Evolutionary conservation across 2,888 invertebrate species (phyloP).

Genomic region (Eumacrocentrus americanus): DNA sequence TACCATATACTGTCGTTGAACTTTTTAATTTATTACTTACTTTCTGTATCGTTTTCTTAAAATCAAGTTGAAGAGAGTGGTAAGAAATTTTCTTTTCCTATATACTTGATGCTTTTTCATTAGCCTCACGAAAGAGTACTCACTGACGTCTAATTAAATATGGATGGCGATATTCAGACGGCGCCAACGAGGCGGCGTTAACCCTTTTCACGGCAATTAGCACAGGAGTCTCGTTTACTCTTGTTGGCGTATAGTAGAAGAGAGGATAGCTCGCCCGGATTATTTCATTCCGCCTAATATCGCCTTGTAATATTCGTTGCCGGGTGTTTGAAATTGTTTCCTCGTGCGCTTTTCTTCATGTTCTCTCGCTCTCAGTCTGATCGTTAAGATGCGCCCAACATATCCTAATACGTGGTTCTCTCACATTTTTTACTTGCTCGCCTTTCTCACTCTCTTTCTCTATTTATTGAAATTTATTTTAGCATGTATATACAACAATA

Average conservation of each 20-base stretch:
- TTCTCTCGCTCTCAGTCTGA: slow-evolving; percentile 3
- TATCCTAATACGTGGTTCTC: background rate
- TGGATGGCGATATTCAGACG: slow-evolving; percentile 53
- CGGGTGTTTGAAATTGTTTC: slow-evolving; percentile 57
- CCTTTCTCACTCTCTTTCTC: no score
- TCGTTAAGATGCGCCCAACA: slow-evolving; percentile 27
- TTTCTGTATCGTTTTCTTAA: no score
- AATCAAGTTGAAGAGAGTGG: no score
- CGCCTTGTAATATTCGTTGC: slow-evolving; percentile 57
- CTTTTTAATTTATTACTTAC: no score
- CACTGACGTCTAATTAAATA: slow-evolving; percentile 53
- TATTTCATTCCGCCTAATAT: slow-evolving; percentile 58
- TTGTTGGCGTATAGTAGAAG: slow-evolving; percentile 42
- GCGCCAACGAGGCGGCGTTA: slow-evolving; percentile 45
- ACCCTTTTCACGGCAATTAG: slow-evolving; percentile 59
- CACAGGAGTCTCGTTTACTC: slow-evolving; percentile 54
- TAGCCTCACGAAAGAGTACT: slow-evolving; percentile 35
- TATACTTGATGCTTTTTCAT: slow-evolving; percentile 10
- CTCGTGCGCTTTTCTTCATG: slow-evolving; percentile 34
- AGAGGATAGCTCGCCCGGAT: slow-evolving; percentile 44
- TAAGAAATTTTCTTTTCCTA: no score
- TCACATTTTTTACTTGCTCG: no score
- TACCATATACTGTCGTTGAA: no score
- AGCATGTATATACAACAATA: no score
- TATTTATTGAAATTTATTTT: no score